Percentiles rank a stretch among this genome's conserved stretches.
phyloP scores from a whole-genome alignment of 2,113 vertebrate species.

The Paramormyrops kingsleyae region DNA sequence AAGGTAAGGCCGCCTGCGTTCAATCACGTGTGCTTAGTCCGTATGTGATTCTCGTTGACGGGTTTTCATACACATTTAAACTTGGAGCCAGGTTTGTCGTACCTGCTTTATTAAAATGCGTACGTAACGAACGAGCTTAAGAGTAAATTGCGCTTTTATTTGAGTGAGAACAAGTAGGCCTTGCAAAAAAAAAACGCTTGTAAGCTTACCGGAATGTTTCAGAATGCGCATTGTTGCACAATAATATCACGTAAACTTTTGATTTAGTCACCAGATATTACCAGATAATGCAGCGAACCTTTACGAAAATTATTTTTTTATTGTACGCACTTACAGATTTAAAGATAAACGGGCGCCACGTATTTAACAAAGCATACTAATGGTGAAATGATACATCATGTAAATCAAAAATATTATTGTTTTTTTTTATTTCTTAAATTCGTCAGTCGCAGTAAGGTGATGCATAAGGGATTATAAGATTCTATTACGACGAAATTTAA shows the following conservation, averaged over 20 bases:
- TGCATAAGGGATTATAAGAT: background rate
- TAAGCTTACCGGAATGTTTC: background rate
- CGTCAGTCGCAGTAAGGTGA: background rate
- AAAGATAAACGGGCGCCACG: background rate
- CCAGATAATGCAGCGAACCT: background rate
- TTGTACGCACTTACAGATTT: background rate
- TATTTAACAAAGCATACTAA: background rate
- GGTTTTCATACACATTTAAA: background rate
- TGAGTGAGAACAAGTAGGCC: background rate
- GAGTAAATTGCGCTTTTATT: background rate
- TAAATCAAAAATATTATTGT: background rate
- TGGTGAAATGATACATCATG: background rate
- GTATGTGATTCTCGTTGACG: background rate
- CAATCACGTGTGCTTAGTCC: slow-evolving; percentile 22
- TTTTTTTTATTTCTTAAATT: background rate
- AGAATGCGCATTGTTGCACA: background rate
- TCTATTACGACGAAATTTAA: background rate
- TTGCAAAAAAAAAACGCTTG: background rate
- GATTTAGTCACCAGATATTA: background rate
- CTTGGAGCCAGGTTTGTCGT: background rate
- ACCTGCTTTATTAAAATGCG: background rate
- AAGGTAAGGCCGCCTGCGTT: slow-evolving; percentile 39
- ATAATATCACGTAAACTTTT: background rate
- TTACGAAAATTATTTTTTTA: background rate
- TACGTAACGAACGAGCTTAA: background rate